Percentiles rank a stretch among this genome's conserved stretches.
Conservation (phyloP, 2,797 vertebrate species). For the Anguilla anguilla region DNA sequence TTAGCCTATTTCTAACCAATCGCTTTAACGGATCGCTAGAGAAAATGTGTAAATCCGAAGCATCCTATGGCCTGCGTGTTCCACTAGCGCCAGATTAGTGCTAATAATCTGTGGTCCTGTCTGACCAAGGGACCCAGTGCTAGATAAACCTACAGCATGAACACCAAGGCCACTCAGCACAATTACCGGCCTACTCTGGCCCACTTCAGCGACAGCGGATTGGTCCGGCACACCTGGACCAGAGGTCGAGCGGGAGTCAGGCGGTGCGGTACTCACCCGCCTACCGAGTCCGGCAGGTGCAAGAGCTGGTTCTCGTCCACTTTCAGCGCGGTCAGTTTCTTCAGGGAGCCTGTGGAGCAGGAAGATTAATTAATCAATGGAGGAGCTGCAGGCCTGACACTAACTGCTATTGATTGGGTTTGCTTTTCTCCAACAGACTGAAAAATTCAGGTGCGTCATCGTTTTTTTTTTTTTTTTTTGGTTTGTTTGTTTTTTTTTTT, state of each 20-base stretch:
- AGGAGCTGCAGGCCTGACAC: not conserved
- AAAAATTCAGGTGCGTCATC: not conserved
- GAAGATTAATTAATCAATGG: not conserved
- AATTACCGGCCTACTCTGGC: no score
- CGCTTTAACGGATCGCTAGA: not conserved
- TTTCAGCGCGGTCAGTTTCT: slow-evolving; percentile 92
- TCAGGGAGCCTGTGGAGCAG: slow-evolving; percentile 81
- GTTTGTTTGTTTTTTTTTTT: no score
- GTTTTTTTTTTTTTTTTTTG: no score
- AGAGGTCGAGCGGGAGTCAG: not conserved
- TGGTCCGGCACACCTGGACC: not conserved
- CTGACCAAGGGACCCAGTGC: not conserved
- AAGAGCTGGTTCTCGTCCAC: slow-evolving; percentile 98
- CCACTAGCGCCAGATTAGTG: not conserved
- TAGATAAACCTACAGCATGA: not conserved
- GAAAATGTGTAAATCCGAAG: not conserved
- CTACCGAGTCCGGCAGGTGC: slow-evolving; percentile 90
- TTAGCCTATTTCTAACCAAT: slow-evolving; percentile 59
- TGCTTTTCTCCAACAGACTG: not conserved
- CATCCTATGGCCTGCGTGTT: not conserved
- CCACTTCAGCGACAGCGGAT: no score
- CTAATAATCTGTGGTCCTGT: not conserved
- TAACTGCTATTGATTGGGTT: not conserved
- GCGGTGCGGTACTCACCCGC: slow-evolving; percentile 79
- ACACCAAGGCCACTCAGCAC: not conserved